A percentile compares a stretch with the other conserved stretches of the same genome.
phyloP scores from a whole-genome alignment of 2,888 invertebrate species.

The Scaptomyza flava region DNA sequence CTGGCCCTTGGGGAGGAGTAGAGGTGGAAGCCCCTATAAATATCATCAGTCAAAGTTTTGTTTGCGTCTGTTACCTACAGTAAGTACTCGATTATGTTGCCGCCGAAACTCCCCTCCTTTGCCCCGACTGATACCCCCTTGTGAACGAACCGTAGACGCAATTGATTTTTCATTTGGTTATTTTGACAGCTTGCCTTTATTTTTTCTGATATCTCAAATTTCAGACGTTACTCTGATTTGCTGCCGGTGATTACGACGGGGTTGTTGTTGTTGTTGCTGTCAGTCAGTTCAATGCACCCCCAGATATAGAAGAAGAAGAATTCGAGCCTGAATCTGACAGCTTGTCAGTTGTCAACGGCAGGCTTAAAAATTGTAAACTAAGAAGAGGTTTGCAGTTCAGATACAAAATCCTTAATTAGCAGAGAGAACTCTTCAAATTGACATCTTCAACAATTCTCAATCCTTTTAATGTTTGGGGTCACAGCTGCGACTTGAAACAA shows the following conservation, averaged over 20 bases:
- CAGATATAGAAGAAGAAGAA: slow-evolving; percentile 15
- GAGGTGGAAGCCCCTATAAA: slow-evolving; percentile 56
- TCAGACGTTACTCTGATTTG: slow-evolving; percentile 61
- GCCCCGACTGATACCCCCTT: background rate
- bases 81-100: slow-evolving; percentile 35
- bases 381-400: background rate
- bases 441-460: slow-evolving; percentile 14
- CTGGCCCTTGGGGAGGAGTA: background rate
- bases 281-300: slow-evolving; percentile 67
- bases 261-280: slow-evolving; percentile 18
- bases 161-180: slow-evolving; percentile 61
- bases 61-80: slow-evolving; percentile 24
- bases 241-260: slow-evolving; percentile 27
- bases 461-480: slow-evolving; percentile 30
- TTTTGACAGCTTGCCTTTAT: slow-evolving; percentile 67
- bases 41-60: slow-evolving; percentile 66
- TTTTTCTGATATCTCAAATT: slow-evolving; percentile 72
- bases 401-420: slow-evolving; percentile 50
- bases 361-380: slow-evolving; percentile 46
- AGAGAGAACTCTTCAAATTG: slow-evolving; percentile 8
- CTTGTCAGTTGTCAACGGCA: slow-evolving; percentile 63
- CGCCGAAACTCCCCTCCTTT: background rate
- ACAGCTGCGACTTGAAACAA: slow-evolving; percentile 55
- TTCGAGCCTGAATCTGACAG: slow-evolving; percentile 46
- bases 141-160: slow-evolving; percentile 26